Evolutionary conservation across 2,113 vertebrate genomes (phyloP), one percentile per base, ranked within the genome.

Genomic region (Istiophorus platypterus): DNA sequence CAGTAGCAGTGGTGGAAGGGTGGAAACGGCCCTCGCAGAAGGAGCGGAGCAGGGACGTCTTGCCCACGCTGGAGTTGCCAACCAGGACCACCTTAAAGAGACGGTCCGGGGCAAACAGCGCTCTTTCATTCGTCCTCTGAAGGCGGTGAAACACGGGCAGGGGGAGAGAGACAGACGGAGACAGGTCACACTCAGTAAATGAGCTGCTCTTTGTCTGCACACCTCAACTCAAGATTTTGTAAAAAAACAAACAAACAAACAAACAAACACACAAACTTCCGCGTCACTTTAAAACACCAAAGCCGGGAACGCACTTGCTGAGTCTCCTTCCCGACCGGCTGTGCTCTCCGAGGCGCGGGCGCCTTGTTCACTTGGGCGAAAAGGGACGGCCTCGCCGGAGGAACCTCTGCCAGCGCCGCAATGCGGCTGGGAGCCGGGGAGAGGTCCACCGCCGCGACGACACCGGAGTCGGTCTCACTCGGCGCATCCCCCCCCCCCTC

Each of bases 11-110:
- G 31, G 95, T 96, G 78, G 95, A 91, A 0, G 95, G 84, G 59
- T 91, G 95, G 93, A 98, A 98, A 22, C 24, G 85, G 41, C 94
- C 96, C 68, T 97, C 96, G 34, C 97, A 99, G 92, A 98, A 96
- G 78, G 95, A 93, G 83, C 94, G 95, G 17, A 99, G 92, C 74
- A 98, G 95, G 2, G 96, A 98, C 0, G 97, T 99, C 94, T 99
- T 99, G 47, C 98, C 98, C 59, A 99, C 97, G 0, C 95, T 96
- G 0, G 97, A 97, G 87, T 98, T 96, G 12, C 97, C 97, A 58
- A 99, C 96, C 62, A 98, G 88, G 75, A 99, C 93, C 0, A 99
- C 95, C 93, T 99, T 99, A 88, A 98, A 98, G 42, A 99, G 93
- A 2, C 90, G 94, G 24, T 99, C 96, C 3, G 96, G 97, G 29